A percentile compares a stretch with the other conserved stretches of the same genome.
Evolutionary conservation across 2,888 invertebrate genomes (phyloP).

Genomic region (Antheraea assamensis): DNA sequence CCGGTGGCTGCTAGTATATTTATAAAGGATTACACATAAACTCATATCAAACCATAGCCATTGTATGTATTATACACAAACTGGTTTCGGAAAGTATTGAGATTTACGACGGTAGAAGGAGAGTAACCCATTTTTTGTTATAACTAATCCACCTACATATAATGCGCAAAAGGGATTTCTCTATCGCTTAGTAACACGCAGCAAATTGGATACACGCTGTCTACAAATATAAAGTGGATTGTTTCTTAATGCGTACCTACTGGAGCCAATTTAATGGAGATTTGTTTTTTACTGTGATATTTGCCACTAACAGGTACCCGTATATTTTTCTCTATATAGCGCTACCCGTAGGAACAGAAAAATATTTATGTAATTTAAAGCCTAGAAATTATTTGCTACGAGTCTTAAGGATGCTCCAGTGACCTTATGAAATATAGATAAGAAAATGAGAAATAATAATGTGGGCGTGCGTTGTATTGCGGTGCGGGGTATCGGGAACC

Average conservation of each 20-base stretch:
- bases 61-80: neutral
- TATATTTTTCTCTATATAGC: no score
- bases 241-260: neutral
- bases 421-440: no score
- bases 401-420: no score
- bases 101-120: neutral
- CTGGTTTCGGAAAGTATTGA: neutral
- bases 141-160: neutral
- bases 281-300: neutral
- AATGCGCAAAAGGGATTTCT: neutral
- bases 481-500: no score
- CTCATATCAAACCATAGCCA: neutral
- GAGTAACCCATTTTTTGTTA: neutral
- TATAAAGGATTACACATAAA: no score
- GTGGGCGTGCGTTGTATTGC: no score
- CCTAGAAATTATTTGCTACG: no score
- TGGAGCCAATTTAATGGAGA: neutral
- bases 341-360: no score
- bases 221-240: neutral
- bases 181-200: neutral
- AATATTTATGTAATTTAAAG: no score
- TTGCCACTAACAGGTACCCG: neutral
- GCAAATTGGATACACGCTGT: slow-evolving; percentile 2
- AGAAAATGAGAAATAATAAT: no score
- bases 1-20: no score